Evolutionary conservation across 2,113 vertebrate genomes (phyloP), one percentile per base, ranked within the genome.

Genomic region (Nothoprocta pentlandii): DNA sequence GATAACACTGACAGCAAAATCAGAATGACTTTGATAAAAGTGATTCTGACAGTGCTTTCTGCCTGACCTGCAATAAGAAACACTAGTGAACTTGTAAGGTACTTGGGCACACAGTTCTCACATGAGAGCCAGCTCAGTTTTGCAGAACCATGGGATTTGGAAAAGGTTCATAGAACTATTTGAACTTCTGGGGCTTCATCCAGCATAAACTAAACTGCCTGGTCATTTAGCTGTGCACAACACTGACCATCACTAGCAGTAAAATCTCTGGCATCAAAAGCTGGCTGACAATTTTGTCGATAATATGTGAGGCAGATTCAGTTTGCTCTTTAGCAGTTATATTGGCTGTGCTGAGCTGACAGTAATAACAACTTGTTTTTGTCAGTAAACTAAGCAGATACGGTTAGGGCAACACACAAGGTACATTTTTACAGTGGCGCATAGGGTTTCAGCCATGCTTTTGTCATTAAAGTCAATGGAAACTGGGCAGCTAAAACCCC

Each of bases 391-490:
- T 84, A 95, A 94, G 32, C n/a, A 95, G 76, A 90, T 54, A 93
- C 87, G 89, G 96, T 90, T 95, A 90, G 59, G 86, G 77, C 28
- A 41, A 85, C 32, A 82, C 47, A 47, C 88, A 58, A 79, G 74
- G 90, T 89, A 94, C 79, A 95, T 90, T 96, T 97, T 96, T 92
- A 92, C 92, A 81, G 92, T 87, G 49, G 49, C 87, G 19, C 76
- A 59, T 76, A 87, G 42, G 15, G 46, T 64, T 96, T 96, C 85
- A 90, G 39, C 64, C 44, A 68, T 94, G 32, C 10, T 93, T 96
- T 84, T 94, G 53, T 91, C 93, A 93, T 93, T 97, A 92, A 90
- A 94, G 81, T 96, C 89, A 96, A 87, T 94, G 92, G 79, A 95
- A 80, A 44, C 34, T 51, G 53, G 87, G 91, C 53, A 90, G 68